A percentile compares a stretch with the other conserved stretches of the same genome.
These are phyloP conservation scores for Henicopernis longicauda DNA, from an alignment of 2,113 vertebrate genomes.

Conservation along the genomic window DNA sequence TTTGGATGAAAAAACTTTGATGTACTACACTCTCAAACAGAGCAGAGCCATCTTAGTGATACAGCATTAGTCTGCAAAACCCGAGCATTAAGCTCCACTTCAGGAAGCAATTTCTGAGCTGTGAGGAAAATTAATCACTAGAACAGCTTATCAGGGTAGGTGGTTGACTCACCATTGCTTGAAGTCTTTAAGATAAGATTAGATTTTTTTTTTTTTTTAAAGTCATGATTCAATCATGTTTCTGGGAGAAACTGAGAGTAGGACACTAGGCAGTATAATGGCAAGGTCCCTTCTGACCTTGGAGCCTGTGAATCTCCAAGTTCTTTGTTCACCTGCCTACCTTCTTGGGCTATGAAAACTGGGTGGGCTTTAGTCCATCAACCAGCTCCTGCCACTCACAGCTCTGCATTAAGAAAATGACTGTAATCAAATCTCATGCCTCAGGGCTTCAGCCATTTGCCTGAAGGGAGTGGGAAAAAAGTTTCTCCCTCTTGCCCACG, in stretches of 20 bases:
- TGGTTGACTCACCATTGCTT: constrained; percentile 59
- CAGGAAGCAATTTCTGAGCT: constrained; percentile 52
- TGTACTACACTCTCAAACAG: not conserved
- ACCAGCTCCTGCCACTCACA: not conserved
- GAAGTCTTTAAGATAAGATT: constrained; percentile 57
- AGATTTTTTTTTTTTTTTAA: not conserved
- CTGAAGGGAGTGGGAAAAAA: not conserved
- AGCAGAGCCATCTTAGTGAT: not conserved
- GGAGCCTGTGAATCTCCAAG: not conserved
- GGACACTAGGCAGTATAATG: not conserved
- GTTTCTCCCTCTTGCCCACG: not conserved
- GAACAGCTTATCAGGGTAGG: constrained; percentile 58
- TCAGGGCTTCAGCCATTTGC: not conserved
- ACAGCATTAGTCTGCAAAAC: not conserved
- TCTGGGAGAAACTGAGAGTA: constrained; percentile 10
- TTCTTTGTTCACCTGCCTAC: not conserved
- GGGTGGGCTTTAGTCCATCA: not conserved
- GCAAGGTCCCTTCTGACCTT: constrained; percentile 19
- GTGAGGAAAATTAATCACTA: constrained; percentile 58
- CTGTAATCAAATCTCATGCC: not conserved
- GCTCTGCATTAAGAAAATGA: constrained; percentile 16
- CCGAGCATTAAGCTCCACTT: not conserved
- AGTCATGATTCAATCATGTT: constrained; percentile 44
- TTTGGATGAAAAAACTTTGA: not conserved
- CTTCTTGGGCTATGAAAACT: not conserved